Evolutionary conservation across 2,888 invertebrate genomes (phyloP).

Genomic region (Steinernema scapterisci): DNA sequence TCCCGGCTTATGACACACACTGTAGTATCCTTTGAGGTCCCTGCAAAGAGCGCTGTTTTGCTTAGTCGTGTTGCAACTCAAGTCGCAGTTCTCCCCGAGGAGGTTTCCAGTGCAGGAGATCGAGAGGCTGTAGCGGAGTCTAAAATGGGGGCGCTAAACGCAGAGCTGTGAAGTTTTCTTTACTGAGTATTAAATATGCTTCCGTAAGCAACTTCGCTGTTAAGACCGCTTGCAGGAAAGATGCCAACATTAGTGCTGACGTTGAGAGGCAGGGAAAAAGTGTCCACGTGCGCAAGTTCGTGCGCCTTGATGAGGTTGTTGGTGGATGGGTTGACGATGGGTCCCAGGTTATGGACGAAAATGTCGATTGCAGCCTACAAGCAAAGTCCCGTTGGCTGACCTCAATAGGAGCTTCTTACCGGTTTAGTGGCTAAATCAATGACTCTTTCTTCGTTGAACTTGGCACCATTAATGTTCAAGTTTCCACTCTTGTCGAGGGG

Average conservation of each 20-base stretch:
- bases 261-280: conserved; percentile 53
- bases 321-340: conserved; percentile 50
- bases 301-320: conserved; percentile 44
- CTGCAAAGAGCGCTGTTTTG: conserved; percentile 53
- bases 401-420: no score
- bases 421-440: no score
- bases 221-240: neutral
- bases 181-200: neutral
- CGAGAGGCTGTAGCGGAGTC: conserved; percentile 52
- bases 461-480: neutral
- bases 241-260: conserved; percentile 1
- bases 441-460: no score
- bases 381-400: neutral
- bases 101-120: conserved; percentile 57
- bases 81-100: conserved; percentile 60
- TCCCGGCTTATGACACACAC: conserved; percentile 45
- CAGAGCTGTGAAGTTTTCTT: neutral
- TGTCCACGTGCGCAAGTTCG: conserved; percentile 58
- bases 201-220: neutral
- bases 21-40: conserved; percentile 56
- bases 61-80: conserved; percentile 54
- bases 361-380: conserved; percentile 59
- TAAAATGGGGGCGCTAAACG: conserved; percentile 23
- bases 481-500: neutral
- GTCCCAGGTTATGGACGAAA: conserved; percentile 59